Evolutionary conservation across 2,888 invertebrate species (phyloP).

Genomic region (Ectemnius lituratus): DNA sequence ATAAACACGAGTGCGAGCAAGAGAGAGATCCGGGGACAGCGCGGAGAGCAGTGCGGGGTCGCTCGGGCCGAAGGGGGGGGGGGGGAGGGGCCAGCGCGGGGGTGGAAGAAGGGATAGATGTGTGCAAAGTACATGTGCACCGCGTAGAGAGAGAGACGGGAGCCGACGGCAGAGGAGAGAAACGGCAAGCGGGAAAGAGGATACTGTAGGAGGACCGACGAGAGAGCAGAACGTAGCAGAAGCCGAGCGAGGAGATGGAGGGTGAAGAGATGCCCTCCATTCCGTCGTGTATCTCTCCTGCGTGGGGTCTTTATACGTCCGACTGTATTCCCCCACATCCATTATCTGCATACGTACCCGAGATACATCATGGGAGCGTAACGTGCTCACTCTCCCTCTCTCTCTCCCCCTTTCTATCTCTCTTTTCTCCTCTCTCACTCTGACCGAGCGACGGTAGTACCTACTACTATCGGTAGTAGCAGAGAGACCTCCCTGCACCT

Average conservation of each 20-base stretch:
- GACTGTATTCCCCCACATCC: slow-evolving; percentile 64
- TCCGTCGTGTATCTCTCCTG: slow-evolving; percentile 56
- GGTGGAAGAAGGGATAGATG: background rate
- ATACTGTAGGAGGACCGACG: slow-evolving; percentile 21
- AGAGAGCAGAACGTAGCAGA: slow-evolving; percentile 20
- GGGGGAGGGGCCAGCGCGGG: too few relatives aligned
- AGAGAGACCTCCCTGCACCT: too few relatives aligned
- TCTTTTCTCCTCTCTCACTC: slow-evolving; percentile 1
- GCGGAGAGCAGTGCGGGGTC: slow-evolving; percentile 8
- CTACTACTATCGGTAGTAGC: too few relatives aligned
- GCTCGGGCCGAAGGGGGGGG: too few relatives aligned
- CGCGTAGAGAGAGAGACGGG: slow-evolving; percentile 5
- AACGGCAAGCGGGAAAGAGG: slow-evolving; percentile 20
- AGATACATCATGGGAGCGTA: slow-evolving; percentile 57
- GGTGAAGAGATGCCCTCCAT: slow-evolving; percentile 60
- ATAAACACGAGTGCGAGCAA: slow-evolving; percentile 68
- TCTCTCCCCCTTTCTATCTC: slow-evolving; percentile 17
- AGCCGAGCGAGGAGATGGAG: slow-evolving; percentile 42
- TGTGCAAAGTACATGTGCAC: too few relatives aligned
- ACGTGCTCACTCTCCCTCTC: slow-evolving; percentile 31
- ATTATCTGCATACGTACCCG: slow-evolving; percentile 62
- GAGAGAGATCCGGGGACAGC: slow-evolving; percentile 29
- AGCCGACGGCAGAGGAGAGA: slow-evolving; percentile 19
- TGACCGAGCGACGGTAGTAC: too few relatives aligned
- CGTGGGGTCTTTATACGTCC: slow-evolving; percentile 65